phyloP scores from a whole-genome alignment of 2,113 vertebrate species.

The Pao palembangensis region DNA sequence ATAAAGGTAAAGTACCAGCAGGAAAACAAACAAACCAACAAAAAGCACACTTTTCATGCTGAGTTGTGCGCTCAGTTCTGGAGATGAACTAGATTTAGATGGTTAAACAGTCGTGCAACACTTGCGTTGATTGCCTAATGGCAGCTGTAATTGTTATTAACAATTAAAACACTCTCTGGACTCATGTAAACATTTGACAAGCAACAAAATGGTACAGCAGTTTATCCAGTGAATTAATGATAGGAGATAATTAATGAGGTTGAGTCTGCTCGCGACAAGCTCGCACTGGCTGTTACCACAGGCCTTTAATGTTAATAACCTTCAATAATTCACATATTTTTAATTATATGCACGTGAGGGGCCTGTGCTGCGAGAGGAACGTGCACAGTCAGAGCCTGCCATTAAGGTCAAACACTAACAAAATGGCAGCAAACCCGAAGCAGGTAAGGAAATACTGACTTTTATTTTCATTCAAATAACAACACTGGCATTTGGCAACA shows the following conservation, averaged over 20 bases:
- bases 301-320: conserved; percentile 49
- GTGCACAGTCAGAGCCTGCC: background rate
- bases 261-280: conserved; percentile 35
- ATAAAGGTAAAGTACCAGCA: too few species aligned
- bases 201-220: conserved; percentile 65
- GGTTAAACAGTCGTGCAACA: conserved; percentile 2
- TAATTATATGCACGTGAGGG: conserved; percentile 41
- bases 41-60: too few species aligned
- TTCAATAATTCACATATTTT: conserved; percentile 61
- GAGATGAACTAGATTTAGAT: background rate
- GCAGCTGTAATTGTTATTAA: conserved; percentile 49
- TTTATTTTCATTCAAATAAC: conserved; percentile 72
- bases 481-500: conserved; percentile 68
- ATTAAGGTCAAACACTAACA: conserved; percentile 1
- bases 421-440: conserved; percentile 30
- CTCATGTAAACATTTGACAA: conserved; percentile 67
- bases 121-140: conserved; percentile 16
- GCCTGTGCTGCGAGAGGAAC: conserved; percentile 13
- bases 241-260: conserved; percentile 40
- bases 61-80: too few species aligned
- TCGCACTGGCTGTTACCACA: conserved; percentile 48
- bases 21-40: too few species aligned
- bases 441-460: conserved; percentile 61
- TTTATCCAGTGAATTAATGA: conserved; percentile 69
- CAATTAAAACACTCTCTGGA: conserved; percentile 57